Percentiles rank a stretch among this genome's conserved stretches.
Evolutionary conservation across 2,797 vertebrate species (phyloP).

Genomic region (Oreortyx pictus): DNA sequence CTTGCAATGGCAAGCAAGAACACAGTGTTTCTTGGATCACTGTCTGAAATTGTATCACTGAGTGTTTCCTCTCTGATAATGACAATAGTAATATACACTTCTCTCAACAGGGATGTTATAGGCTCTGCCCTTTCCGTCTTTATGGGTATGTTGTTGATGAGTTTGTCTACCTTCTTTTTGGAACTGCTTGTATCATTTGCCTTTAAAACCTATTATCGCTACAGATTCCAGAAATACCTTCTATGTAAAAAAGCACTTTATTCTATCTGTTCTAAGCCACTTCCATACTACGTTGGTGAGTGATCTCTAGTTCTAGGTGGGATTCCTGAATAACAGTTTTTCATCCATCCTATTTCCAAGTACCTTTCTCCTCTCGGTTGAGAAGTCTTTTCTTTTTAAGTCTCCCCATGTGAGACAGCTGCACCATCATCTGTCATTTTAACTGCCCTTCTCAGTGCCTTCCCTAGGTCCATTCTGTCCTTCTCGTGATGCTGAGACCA

Average conservation of each 20-base stretch:
- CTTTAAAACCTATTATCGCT: slow-evolving; percentile 9
- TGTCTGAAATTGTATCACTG: too few relatives aligned
- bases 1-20: neutral
- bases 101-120: neutral
- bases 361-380: neutral
- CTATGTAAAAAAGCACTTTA: neutral
- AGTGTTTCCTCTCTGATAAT: too few relatives aligned
- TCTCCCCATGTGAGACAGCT: neutral
- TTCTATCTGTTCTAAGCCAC: neutral
- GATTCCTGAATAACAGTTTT: neutral
- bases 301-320: neutral
- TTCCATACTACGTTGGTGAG: neutral
- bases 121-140: neutral
- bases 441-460: neutral
- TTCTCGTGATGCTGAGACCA: neutral
- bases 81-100: too few relatives aligned
- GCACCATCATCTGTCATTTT: neutral
- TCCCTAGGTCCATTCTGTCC: neutral
- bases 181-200: neutral
- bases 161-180: neutral
- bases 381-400: neutral
- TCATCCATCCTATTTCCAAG: neutral
- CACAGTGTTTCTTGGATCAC: neutral
- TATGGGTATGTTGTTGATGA: neutral
- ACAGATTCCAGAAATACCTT: neutral